Base-by-base conservation (phyloP, 1,140 invertebrate species). In the Ectropis grisescens region DNA sequence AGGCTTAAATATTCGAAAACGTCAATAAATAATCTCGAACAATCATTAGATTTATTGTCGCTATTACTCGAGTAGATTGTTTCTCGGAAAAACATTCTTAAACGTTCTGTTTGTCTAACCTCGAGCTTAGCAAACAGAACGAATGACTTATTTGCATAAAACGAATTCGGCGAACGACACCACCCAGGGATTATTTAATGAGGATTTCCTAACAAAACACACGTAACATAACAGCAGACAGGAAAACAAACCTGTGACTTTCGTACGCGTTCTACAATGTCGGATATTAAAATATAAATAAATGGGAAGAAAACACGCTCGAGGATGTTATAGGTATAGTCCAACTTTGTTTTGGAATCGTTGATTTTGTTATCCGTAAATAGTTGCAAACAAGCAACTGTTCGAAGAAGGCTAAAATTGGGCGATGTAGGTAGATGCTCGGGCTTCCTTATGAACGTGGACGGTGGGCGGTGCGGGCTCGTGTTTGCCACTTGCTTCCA, bases 361-460 rank as follows among this genome's bases (percentile, higher is more conserved):
- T n/a, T n/a, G n/a, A n/a, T n/a, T n/a, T n/a, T n/a, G n/a, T n/a
- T n/a, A n/a, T n/a, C n/a, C n/a, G n/a, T n/a, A n/a, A n/a, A n/a
- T n/a, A n/a, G n/a, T n/a, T n/a, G n/a, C n/a, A n/a, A n/a, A n/a
- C n/a, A n/a, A n/a, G n/a, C n/a, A n/a, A n/a, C n/a, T 45, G 48
- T 62, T 65, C 57, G 41, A 34, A 51, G 62, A 65, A 37, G 38
- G 56, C 41, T 52, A 54, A 68, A 68, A 48, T 52, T 47, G 47
- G 47, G 29, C 36, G 19, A 41, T 43, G 37, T 33, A 41, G 43
- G 37, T 35, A 58, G 43, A 33, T 41, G 44, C 46, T 50, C 40
- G 41, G 37, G 54, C 58, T 72, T 76, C 66, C 68, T 72, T 65
- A 74, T 68, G 58, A 55, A 54, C 42, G 35, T 27, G 32, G 34